Percentiles rank a stretch among this genome's conserved stretches.
Conservation (phyloP, 2,113 vertebrate species). For the Scortum barcoo region DNA sequence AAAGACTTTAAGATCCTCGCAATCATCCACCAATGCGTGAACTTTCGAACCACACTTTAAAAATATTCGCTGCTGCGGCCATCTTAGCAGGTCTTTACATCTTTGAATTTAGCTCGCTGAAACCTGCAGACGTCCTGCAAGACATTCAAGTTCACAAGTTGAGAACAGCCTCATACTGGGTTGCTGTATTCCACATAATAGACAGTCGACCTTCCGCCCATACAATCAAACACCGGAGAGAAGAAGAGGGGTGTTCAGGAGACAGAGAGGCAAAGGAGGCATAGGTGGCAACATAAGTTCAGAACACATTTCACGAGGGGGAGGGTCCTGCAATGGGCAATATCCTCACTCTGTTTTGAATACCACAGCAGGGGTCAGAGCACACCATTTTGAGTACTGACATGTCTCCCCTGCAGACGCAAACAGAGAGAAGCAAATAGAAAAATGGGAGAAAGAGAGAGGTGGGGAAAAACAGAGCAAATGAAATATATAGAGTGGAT, state of each 20-base stretch:
- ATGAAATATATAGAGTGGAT: slow-evolving; percentile 10
- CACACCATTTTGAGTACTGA: slow-evolving; percentile 24
- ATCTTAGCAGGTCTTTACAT: neutral
- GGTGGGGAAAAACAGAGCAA: slow-evolving; percentile 14
- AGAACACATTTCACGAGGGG: neutral
- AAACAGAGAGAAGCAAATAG: neutral
- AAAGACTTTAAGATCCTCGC: slow-evolving; percentile 7
- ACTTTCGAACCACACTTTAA: slow-evolving; percentile 24
- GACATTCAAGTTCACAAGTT: slow-evolving; percentile 19
- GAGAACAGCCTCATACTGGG: slow-evolving; percentile 12
- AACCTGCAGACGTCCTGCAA: neutral
- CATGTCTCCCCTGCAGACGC: slow-evolving; percentile 8
- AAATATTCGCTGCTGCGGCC: neutral
- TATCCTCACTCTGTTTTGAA: slow-evolving; percentile 43
- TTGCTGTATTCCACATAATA: slow-evolving; percentile 6
- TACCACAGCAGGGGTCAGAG: slow-evolving; percentile 16
- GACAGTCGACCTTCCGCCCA: slow-evolving; percentile 9
- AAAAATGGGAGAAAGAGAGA: neutral
- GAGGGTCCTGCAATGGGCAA: neutral
- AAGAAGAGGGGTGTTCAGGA: neutral
- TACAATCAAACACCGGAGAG: neutral
- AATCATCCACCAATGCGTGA: slow-evolving; percentile 3
- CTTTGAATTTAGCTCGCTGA: slow-evolving; percentile 23
- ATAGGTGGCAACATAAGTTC: slow-evolving; percentile 15
- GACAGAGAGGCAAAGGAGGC: neutral